Evolutionary conservation across 2,888 invertebrate species (phyloP).

Genomic region (Melanargia galathea): DNA sequence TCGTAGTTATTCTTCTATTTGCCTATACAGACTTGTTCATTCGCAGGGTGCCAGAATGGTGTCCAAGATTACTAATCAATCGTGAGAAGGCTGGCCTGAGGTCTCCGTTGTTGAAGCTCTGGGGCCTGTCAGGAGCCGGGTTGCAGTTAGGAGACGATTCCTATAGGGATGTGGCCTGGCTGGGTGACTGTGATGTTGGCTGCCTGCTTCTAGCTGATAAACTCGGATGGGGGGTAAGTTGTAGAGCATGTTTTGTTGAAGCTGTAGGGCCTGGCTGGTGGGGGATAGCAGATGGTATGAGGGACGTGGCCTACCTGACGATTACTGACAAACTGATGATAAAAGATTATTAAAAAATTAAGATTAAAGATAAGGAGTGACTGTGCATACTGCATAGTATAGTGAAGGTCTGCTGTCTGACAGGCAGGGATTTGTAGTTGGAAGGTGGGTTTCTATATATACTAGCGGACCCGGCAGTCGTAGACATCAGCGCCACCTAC

Average conservation of each 20-base stretch:
- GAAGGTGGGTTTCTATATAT: constrained; percentile 74
- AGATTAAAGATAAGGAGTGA: too few species aligned
- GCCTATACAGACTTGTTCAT: neutral
- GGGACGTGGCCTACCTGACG: constrained; percentile 90
- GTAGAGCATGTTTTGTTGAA: constrained; percentile 47
- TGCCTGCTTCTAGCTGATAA: constrained; percentile 87
- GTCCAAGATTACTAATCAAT: constrained; percentile 93
- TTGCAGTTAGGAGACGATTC: constrained; percentile 85
- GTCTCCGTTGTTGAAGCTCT: constrained; percentile 61
- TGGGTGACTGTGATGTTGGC: constrained; percentile 93
- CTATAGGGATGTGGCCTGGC: constrained; percentile 89
- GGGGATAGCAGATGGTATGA: constrained; percentile 84
- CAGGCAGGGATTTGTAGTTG: constrained; percentile 85
- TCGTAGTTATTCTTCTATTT: neutral
- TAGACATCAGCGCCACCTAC: too few species aligned
- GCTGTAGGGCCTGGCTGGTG: constrained; percentile 66
- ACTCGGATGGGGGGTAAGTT: constrained; percentile 89
- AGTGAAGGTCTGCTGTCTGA: constrained; percentile 63
- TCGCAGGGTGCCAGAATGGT: constrained; percentile 82
- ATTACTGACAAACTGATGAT: too few species aligned
- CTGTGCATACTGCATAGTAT: too few species aligned
- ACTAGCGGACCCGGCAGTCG: too few species aligned
- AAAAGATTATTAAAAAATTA: too few species aligned
- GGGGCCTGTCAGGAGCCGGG: constrained; percentile 78
- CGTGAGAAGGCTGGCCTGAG: constrained; percentile 86